Conservation (phyloP, 2,797 vertebrate species). For the Acanthiza pusilla region DNA sequence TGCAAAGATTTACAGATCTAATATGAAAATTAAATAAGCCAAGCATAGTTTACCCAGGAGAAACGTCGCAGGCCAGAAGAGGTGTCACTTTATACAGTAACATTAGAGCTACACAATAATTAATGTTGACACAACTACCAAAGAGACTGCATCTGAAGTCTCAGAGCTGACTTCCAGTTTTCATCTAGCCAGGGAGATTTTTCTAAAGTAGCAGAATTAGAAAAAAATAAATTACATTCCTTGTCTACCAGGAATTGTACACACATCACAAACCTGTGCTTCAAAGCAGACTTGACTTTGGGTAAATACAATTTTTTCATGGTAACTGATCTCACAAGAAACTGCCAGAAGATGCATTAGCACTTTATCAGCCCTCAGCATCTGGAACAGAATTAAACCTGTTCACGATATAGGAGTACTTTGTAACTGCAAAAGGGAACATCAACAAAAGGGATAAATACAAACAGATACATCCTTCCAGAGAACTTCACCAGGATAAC, state of each 20-base stretch:
- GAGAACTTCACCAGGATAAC: neutral
- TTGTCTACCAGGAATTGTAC: neutral
- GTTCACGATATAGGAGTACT: neutral
- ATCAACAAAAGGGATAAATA: neutral
- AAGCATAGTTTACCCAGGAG: neutral
- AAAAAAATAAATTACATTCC: neutral
- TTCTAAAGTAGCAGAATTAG: neutral
- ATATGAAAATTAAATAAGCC: neutral
- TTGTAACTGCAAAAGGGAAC: slow-evolving; percentile 1
- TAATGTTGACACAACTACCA: neutral
- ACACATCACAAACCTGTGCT: neutral
- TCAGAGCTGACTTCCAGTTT: neutral
- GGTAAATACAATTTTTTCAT: neutral
- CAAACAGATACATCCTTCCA: neutral
- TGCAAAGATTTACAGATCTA: neutral
- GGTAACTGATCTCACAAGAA: neutral
- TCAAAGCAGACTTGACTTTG: neutral
- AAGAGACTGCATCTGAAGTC: neutral
- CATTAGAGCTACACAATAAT: neutral
- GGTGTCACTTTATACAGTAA: neutral
- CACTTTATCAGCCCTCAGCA: neutral
- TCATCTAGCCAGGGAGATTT: neutral
- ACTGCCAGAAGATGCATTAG: slow-evolving; percentile 20
- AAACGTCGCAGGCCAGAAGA: neutral
- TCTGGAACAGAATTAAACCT: slow-evolving; percentile 20